A percentile compares a stretch with the other conserved stretches of the same genome.
Evolutionary conservation across 2,888 invertebrate species (phyloP).

Genomic region (Lasioglossum leucozonium): DNA sequence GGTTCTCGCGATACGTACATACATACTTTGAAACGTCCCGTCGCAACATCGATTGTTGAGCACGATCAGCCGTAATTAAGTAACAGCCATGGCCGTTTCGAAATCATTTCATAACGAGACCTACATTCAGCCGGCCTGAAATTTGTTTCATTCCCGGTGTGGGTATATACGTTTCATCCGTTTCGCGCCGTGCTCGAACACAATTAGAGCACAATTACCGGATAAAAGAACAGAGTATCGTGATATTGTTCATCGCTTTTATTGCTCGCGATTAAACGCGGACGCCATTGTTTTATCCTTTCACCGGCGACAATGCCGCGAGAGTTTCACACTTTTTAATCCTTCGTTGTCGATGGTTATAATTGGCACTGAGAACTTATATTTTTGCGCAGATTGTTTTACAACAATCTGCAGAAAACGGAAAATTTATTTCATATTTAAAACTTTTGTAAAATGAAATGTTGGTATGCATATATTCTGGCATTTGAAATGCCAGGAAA

Average conservation of each 20-base stretch:
- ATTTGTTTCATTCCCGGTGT: slow-evolving; percentile 50
- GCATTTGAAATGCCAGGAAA: too few relatives aligned
- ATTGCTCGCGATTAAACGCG: slow-evolving; percentile 17
- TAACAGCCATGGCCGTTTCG: slow-evolving; percentile 59
- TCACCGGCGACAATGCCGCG: not conserved
- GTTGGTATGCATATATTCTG: not conserved
- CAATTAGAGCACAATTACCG: slow-evolving; percentile 49
- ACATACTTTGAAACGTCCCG: not conserved
- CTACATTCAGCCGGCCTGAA: slow-evolving; percentile 58
- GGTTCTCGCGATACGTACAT: not conserved
- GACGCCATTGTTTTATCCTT: not conserved
- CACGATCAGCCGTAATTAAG: slow-evolving; percentile 66
- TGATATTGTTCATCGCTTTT: slow-evolving; percentile 39
- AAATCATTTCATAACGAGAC: slow-evolving; percentile 70
- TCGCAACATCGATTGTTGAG: slow-evolving; percentile 37
- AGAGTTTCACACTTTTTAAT: not conserved
- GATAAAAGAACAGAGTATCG: slow-evolving; percentile 30
- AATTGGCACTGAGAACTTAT: not conserved
- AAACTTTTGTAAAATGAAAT: not conserved
- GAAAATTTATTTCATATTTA: not conserved
- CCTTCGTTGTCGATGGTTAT: not conserved
- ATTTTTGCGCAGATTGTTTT: not conserved
- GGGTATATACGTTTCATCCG: slow-evolving; percentile 24
- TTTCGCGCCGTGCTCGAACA: slow-evolving; percentile 19
- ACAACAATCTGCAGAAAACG: not conserved